Evolutionary conservation across 1,140 invertebrate species (phyloP).

Genomic region (Conus betulinus): DNA sequence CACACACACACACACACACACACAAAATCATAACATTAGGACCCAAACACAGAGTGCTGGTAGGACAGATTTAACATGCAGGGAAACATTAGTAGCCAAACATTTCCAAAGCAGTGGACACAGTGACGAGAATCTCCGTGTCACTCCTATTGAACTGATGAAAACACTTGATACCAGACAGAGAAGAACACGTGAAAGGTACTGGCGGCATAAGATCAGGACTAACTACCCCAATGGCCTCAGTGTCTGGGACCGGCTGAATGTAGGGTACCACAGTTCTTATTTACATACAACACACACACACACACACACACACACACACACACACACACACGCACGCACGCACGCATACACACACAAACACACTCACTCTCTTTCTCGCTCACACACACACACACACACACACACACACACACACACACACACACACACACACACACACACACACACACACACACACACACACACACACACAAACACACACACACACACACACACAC

Average conservation of each 20-base stretch:
- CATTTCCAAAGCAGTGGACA: not conserved
- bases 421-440: not conserved
- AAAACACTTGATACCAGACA: no score
- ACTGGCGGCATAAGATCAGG: no score
- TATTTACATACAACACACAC: not conserved
- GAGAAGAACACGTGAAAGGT: no score
- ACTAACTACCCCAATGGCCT: no score
- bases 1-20: no score
- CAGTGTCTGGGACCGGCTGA: no score
- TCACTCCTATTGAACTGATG: no score
- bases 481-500: conserved; percentile 10
- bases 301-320: not conserved
- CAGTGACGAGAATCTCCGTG: no score
- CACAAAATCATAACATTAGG: no score
- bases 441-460: conserved; percentile 13
- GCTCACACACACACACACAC: not conserved
- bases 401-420: not conserved
- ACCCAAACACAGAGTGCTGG: not conserved
- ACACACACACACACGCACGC: not conserved
- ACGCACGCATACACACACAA: not conserved
- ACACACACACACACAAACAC: conserved; percentile 18
- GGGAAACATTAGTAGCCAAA: no score
- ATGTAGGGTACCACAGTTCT: not conserved
- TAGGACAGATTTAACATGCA: not conserved
- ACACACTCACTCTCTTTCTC: not conserved